A percentile compares a stretch with the other conserved stretches of the same genome.
Conservation (phyloP, 64 coral and sea anemone species). For the Montipora foliosa region DNA sequence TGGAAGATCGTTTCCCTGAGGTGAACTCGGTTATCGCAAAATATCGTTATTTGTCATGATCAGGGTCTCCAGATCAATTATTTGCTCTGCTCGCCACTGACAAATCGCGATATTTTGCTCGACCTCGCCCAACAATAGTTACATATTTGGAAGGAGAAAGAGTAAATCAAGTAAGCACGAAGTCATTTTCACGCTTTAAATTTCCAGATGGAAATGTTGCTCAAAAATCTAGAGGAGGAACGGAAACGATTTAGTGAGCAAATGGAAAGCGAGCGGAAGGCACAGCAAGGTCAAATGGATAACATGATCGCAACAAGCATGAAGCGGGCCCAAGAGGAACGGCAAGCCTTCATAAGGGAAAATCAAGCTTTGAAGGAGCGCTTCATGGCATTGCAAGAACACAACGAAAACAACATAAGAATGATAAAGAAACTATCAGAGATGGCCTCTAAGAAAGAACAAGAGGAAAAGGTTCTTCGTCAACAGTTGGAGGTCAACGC, state of each 20-base stretch:
- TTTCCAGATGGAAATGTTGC: neutral
- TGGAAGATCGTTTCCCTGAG: no score
- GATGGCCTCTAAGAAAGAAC: neutral
- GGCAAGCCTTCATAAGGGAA: neutral
- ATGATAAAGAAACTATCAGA: neutral
- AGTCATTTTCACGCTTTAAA: no score
- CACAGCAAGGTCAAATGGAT: neutral
- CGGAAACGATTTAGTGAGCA: neutral
- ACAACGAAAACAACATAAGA: neutral
- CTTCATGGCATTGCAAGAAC: neutral
- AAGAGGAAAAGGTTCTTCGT: neutral
- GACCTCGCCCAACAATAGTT: no score
- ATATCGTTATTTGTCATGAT: no score
- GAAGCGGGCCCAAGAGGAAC: neutral
- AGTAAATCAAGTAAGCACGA: no score
- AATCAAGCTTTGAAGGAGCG: neutral
- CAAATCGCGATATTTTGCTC: no score
- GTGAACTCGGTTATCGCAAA: no score
- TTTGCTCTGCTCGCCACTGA: no score
- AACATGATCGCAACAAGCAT: neutral
- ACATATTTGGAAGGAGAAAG: no score
- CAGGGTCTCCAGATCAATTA: no score
- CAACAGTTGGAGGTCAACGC: neutral
- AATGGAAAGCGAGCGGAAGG: neutral
- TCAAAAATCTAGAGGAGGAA: neutral